Evolutionary conservation across 2,797 vertebrate genomes (phyloP).

Genomic region (Rhinophrynus dorsalis): DNA sequence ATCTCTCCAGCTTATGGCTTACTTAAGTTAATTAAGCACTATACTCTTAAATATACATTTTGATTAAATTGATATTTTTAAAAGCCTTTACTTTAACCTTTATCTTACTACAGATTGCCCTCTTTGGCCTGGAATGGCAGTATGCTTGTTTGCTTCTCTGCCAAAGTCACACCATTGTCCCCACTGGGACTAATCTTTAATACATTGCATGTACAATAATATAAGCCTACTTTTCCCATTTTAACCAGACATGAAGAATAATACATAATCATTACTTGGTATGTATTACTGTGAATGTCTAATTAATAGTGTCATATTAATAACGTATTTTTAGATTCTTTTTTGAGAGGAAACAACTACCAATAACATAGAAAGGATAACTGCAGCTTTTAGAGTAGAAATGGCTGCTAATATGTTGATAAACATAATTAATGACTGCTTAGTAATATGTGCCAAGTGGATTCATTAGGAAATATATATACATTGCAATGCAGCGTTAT

Average conservation of each 20-base stretch:
- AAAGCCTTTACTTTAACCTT: too few species aligned
- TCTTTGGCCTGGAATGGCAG: too few species aligned
- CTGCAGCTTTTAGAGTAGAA: conserved; percentile 49
- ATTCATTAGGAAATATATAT: conserved; percentile 32
- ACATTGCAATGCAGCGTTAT: conserved; percentile 34
- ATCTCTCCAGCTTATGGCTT: too few species aligned
- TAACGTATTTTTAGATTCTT: conserved; percentile 48
- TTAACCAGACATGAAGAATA: not conserved
- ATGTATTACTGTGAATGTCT: not conserved
- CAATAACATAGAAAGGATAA: conserved; percentile 49
- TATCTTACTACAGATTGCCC: too few species aligned
- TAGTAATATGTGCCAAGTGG: conserved; percentile 30
- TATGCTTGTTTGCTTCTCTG: too few species aligned
- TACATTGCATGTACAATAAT: not conserved
- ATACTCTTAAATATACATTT: too few species aligned
- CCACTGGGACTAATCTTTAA: too few species aligned
- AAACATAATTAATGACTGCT: conserved; percentile 40
- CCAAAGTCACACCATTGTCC: too few species aligned
- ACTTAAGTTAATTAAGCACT: too few species aligned
- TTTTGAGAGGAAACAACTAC: conserved; percentile 44
- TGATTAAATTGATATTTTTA: too few species aligned
- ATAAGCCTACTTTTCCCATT: not conserved
- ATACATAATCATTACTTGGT: conserved; percentile 15
- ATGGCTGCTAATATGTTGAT: conserved; percentile 39
- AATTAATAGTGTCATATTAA: conserved; percentile 43